Conservation (phyloP, 1,140 invertebrate genomes). For the Drosophila ambigua region DNA sequence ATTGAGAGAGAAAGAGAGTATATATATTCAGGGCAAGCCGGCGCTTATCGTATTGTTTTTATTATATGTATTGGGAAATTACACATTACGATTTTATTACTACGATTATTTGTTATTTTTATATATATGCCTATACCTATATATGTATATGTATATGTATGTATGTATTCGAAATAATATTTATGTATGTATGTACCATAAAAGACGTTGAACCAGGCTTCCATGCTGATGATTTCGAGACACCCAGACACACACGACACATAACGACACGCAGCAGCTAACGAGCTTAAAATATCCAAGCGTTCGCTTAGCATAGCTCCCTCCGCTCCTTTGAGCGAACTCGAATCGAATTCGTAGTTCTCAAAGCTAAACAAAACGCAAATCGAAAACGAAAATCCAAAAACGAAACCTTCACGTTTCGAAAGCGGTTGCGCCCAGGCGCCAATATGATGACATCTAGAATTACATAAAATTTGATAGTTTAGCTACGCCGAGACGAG, state of each 20-base stretch:
- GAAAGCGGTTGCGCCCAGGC: constrained; percentile 49
- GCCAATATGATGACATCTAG: constrained; percentile 41
- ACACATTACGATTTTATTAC: constrained; percentile 80
- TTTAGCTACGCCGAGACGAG: constrained; percentile 37
- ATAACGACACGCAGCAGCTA: constrained; percentile 37
- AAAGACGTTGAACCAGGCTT: constrained; percentile 78
- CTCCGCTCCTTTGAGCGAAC: constrained; percentile 16
- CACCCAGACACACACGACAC: constrained; percentile 27
- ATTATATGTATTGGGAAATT: constrained; percentile 60
- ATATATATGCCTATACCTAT: constrained; percentile 63
- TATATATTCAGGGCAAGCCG: constrained; percentile 71
- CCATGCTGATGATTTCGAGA: constrained; percentile 67
- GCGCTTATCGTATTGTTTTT: constrained; percentile 77
- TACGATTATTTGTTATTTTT: constrained; percentile 81
- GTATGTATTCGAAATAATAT: constrained; percentile 74
- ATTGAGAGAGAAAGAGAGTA: constrained; percentile 48
- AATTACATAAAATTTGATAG: constrained; percentile 52
- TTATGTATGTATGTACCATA: constrained; percentile 75
- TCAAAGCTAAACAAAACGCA: constrained; percentile 10
- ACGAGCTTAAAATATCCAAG: constrained; percentile 65
- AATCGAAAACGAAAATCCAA: constrained; percentile 11
- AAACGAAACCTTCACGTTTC: constrained; percentile 40
- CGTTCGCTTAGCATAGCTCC: constrained; percentile 63
- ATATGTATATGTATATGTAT: constrained; percentile 62
- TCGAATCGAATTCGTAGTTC: constrained; percentile 63